phyloP scores from a whole-genome alignment of 2,113 vertebrate genomes.

The Ictalurus furcatus region DNA sequence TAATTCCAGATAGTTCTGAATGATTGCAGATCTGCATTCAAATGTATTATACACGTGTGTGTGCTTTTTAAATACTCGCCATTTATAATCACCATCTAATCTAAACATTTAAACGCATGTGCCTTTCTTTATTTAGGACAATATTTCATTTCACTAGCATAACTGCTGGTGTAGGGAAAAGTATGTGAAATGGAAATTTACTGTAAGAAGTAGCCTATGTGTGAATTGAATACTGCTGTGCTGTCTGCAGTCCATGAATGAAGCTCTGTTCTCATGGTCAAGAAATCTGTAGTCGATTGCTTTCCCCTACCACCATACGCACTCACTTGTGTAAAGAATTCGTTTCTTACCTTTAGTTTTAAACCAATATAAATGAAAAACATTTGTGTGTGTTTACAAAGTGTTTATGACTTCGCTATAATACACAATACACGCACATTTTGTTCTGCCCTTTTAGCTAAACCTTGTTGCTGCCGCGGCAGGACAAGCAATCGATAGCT shows the following conservation, averaged over 20 bases:
- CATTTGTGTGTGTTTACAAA: neutral
- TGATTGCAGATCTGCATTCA: neutral
- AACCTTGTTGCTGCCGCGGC: slow-evolving; percentile 48
- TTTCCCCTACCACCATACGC: slow-evolving; percentile 17
- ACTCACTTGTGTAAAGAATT: neutral
- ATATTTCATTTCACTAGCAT: neutral
- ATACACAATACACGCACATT: neutral
- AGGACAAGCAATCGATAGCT: slow-evolving; percentile 63
- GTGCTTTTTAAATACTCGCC: neutral
- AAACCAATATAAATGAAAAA: neutral
- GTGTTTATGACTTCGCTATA: neutral
- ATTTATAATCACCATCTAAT: neutral
- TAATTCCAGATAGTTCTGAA: neutral
- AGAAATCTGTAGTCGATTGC: slow-evolving; percentile 38
- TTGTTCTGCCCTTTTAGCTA: neutral
- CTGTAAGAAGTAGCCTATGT: slow-evolving; percentile 6
- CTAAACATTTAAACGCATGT: neutral
- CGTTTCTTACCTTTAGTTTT: neutral
- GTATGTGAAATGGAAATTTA: slow-evolving; percentile 58
- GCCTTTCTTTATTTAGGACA: neutral
- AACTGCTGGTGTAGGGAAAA: neutral
- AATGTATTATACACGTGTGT: neutral
- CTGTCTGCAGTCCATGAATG: slow-evolving; percentile 59
- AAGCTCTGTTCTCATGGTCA: slow-evolving; percentile 57
- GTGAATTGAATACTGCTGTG: slow-evolving; percentile 20